A percentile compares a stretch with the other conserved stretches of the same genome.
These are phyloP conservation scores for Tiaroga cobitis DNA, from an alignment of 2,797 vertebrate genomes.

Conservation along the genomic window DNA sequence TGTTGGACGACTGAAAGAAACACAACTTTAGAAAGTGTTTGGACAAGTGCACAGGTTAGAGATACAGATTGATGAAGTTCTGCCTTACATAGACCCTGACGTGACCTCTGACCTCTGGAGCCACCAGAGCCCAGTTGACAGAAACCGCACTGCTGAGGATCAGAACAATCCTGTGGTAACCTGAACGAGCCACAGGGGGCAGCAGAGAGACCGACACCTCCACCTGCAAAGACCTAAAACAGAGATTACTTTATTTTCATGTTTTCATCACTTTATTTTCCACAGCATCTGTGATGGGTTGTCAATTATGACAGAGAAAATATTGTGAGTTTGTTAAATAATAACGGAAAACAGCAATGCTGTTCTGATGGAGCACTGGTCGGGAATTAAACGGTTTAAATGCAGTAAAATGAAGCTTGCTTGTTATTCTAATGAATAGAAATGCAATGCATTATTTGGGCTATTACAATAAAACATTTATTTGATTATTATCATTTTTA, in stretches of 20 bases:
- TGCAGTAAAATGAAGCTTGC: not conserved
- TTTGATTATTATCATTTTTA: no score
- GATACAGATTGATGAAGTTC: not conserved
- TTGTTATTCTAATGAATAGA: not conserved
- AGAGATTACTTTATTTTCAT: not conserved
- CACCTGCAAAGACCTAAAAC: slow-evolving; percentile 73
- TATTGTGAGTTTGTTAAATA: not conserved
- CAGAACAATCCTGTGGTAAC: slow-evolving; percentile 68
- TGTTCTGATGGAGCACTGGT: not conserved
- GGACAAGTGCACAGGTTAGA: not conserved
- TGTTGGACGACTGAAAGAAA: slow-evolving; percentile 76
- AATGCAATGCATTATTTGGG: not conserved
- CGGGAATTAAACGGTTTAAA: not conserved
- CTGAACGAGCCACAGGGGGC: slow-evolving; percentile 60
- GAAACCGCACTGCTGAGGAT: slow-evolving; percentile 77
- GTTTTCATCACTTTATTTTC: not conserved
- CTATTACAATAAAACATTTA: not conserved
- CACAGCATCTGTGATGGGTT: not conserved
- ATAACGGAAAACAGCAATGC: not conserved
- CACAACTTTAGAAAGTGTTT: not conserved
- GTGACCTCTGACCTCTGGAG: slow-evolving; percentile 72
- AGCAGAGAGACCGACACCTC: slow-evolving; percentile 77
- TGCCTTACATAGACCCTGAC: slow-evolving; percentile 74
- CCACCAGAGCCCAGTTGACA: slow-evolving; percentile 77
- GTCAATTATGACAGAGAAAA: not conserved